These are phyloP conservation scores for Caenorhabditis briggsae DNA, from an alignment of 1,140 invertebrate genomes.

Conservation along the genomic window DNA sequence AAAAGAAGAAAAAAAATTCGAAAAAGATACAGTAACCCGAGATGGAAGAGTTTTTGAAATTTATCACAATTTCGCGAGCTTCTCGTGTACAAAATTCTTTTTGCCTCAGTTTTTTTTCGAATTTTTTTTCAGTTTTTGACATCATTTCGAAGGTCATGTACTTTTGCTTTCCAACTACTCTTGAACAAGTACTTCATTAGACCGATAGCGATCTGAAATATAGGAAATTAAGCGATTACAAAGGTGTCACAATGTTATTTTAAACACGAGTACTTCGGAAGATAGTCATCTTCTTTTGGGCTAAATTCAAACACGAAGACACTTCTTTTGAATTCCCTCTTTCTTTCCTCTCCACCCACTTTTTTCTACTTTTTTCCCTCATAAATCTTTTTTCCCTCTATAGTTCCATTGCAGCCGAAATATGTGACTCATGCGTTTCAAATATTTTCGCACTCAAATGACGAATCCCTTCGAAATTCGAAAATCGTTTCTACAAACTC, in stretches of 20 bases:
- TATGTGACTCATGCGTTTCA: neutral
- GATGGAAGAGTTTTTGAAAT: too few relatives aligned
- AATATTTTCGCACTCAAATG: neutral
- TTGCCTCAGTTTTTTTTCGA: neutral
- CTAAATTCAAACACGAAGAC: conserved; percentile 19
- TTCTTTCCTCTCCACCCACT: too few relatives aligned
- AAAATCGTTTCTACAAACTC: neutral
- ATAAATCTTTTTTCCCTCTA: conserved; percentile 6
- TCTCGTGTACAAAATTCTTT: too few relatives aligned
- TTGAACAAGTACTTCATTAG: neutral
- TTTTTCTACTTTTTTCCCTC: conserved; percentile 29
- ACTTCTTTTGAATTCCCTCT: neutral
- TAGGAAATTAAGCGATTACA: neutral
- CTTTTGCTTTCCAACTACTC: neutral
- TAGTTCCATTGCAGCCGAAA: neutral
- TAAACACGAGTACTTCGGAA: conserved; percentile 18
- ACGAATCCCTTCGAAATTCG: neutral
- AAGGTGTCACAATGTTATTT: conserved; percentile 50
- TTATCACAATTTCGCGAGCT: too few relatives aligned
- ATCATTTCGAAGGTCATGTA: neutral
- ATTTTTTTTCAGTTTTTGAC: too few relatives aligned
- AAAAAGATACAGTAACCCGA: too few relatives aligned
- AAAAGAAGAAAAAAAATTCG: too few relatives aligned
- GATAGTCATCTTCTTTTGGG: conserved; percentile 6
- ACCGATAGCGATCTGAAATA: neutral